A percentile compares a stretch with the other conserved stretches of the same genome.
These are phyloP conservation scores for Pygoscelis adeliae DNA, from an alignment of 2,113 vertebrate species.

Conservation along the genomic window DNA sequence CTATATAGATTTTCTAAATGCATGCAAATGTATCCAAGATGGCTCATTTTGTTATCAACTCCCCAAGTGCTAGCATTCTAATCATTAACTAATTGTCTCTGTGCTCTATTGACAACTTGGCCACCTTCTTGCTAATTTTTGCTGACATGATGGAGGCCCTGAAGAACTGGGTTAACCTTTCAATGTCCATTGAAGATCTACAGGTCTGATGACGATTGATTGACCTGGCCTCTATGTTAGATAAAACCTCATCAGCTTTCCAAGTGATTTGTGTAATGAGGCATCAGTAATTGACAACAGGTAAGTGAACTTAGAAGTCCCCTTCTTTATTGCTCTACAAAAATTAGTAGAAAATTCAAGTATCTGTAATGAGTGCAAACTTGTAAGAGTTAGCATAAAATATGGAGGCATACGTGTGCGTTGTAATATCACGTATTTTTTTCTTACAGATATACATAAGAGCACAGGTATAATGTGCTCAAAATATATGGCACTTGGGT, in stretches of 20 bases:
- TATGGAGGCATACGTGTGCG: rapidly evolving
- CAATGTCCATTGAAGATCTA: slow-evolving; percentile 85
- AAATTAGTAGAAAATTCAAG: neutral
- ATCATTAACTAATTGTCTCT: slow-evolving; percentile 98
- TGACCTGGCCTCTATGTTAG: slow-evolving; percentile 87
- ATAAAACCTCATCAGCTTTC: slow-evolving; percentile 95
- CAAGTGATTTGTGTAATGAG: slow-evolving; percentile 95
- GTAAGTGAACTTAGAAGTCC: slow-evolving; percentile 82
- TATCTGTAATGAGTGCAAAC: neutral
- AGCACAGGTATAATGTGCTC: neutral
- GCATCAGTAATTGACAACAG: slow-evolving; percentile 89
- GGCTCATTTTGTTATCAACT: slow-evolving; percentile 92
- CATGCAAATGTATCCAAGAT: slow-evolving; percentile 85
- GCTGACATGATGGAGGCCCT: slow-evolving; percentile 88
- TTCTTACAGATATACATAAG: neutral
- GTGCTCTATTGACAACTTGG: slow-evolving; percentile 88
- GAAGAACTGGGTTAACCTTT: slow-evolving; percentile 93
- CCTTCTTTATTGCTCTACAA: neutral
- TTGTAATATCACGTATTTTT: neutral
- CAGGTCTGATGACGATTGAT: slow-evolving; percentile 90
- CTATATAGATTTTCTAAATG: slow-evolving; percentile 74
- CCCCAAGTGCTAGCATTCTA: slow-evolving; percentile 82
- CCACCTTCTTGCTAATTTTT: slow-evolving; percentile 90
- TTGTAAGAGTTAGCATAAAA: neutral
- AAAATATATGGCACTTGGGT: neutral